Base-by-base conservation (phyloP, 2,888 invertebrate species). In the Germaria angustata region DNA sequence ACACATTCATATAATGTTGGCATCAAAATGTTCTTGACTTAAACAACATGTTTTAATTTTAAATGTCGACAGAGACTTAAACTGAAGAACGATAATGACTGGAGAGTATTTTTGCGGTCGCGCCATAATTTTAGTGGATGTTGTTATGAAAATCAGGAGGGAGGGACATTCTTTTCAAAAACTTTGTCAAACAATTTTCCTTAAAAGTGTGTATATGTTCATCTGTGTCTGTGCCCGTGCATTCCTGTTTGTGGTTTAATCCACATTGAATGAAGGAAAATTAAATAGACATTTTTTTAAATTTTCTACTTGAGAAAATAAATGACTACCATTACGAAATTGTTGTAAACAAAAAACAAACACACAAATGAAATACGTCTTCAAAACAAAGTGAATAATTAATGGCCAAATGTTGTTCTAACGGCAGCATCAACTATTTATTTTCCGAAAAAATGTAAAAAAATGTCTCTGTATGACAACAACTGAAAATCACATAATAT, bases 11-110 rank as follows among this genome's bases (percentile, higher is more conserved):
- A 22, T 46, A 65, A 75, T 69, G 57, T 79, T 65, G 41, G 66
- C 75, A 75, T 71, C 79, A 71, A 66, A 82, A 75, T 79, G 79
- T 76, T 79, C 79, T 79, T 76, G 55, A 71, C 71, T 71, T 66
- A 71, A 59, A 66, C 34, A 65, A 61, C 28, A 59, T 73, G 51
- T 51, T 59, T 72, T 72, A 65, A 55, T 71, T 63, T 72, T 32
- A 72, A 77, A 77, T 61, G 66, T 72, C 44, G 65, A 8, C 51
- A 57, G 24, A 55, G 49, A 28, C 65, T 39, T 24, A 46, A 63
- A 32, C 32, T 39, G 57, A 63, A 39, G 57, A 63, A 68, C 0
- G 9, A 63, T n/a, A 63, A 41, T 34, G 24, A 8, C 28, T 17
- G n/a, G 28, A 53, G 32, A 39, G 32, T 24, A 34, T 22, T 17